These are phyloP conservation scores for Epicauta chinensis DNA, from an alignment of 1,140 invertebrate species.

Conservation along the genomic window DNA sequence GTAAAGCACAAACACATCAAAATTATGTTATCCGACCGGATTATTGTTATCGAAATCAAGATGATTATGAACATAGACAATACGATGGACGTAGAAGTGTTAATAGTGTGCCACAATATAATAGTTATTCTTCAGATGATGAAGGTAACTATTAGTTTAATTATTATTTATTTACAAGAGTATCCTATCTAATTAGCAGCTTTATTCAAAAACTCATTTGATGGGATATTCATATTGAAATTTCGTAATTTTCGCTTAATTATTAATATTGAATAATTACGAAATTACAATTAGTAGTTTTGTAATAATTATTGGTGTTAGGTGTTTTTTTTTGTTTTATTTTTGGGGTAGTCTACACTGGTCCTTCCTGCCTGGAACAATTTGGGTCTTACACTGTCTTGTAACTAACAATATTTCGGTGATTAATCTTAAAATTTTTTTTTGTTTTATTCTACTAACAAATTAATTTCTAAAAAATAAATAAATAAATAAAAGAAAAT, in stretches of 20 bases:
- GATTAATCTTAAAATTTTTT: constrained; percentile 20
- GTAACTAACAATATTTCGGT: constrained; percentile 36
- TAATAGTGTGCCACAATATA: constrained; percentile 50
- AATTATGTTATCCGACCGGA: constrained; percentile 24
- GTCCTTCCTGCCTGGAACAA: constrained; percentile 42
- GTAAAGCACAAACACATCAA: constrained; percentile 54
- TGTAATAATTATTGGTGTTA: not conserved
- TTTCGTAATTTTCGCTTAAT: not conserved
- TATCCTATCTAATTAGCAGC: no score
- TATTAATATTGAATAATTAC: not conserved
- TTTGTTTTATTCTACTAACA: constrained; percentile 29
- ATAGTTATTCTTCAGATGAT: constrained; percentile 80
- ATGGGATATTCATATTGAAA: not conserved
- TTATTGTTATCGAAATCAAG: constrained; percentile 45
- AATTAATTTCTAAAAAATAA: constrained; percentile 24
- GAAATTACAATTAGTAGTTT: not conserved
- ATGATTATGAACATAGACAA: constrained; percentile 21
- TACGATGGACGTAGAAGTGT: constrained; percentile 16
- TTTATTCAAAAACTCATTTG: no score
- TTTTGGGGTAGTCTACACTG: constrained; percentile 36
- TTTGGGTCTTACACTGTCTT: constrained; percentile 35
- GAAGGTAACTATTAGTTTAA: constrained; percentile 58
- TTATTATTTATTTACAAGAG: not conserved
- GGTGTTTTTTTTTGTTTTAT: constrained; percentile 14
- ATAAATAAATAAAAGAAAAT: no score